Evolutionary conservation across 1,140 invertebrate genomes (phyloP), one percentile per base, ranked within the genome.

Genomic region (Rhyacophila brunnea): DNA sequence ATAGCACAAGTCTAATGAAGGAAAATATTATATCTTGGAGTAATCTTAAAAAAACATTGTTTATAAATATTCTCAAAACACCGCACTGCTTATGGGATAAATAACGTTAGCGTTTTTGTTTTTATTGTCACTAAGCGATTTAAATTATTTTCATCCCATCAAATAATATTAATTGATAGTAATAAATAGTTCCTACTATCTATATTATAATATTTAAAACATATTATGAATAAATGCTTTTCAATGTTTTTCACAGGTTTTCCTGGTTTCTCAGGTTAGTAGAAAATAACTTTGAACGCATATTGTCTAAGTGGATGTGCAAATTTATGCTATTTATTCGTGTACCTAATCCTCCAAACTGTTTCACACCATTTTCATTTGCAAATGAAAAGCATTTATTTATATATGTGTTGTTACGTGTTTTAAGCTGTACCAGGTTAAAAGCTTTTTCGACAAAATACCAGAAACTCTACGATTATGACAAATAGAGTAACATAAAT

Each of bases 201-300:
- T n/a, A n/a, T n/a, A n/a, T n/a, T n/a, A n/a, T n/a, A n/a, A n/a
- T n/a, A n/a, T n/a, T n/a, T n/a, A n/a, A 40, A 6, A 15, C 38
- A 15, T 13, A 40, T 40, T 49, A 63, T 58, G 55, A 63, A 55
- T 63, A 36, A 47, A 50, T 54, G 56, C 50, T 64, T 64, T 64
- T 60, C 51, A 57, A 59, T 60, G 48, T 64, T 72, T 3, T 5
- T 76, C 73, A 56, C 76, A 79, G 76, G 76, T 67, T 79, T 79
- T 66, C 76, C 75, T 68, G 76, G 76, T 67, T 77, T 77, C 71
- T 79, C 76, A 79, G 76, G 76, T 79, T 64, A 75, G 74, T 75
- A 67, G 20, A 20, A 11, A 15, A 14, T 11, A 11, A 19, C 14
- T 17, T 15, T 19, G 7, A 15, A 45, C 13, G 14, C 11, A 40